Percentiles rank a stretch among this genome's conserved stretches.
Evolutionary conservation across 2,113 vertebrate genomes (phyloP).

Genomic region (Sardina pilchardus): DNA sequence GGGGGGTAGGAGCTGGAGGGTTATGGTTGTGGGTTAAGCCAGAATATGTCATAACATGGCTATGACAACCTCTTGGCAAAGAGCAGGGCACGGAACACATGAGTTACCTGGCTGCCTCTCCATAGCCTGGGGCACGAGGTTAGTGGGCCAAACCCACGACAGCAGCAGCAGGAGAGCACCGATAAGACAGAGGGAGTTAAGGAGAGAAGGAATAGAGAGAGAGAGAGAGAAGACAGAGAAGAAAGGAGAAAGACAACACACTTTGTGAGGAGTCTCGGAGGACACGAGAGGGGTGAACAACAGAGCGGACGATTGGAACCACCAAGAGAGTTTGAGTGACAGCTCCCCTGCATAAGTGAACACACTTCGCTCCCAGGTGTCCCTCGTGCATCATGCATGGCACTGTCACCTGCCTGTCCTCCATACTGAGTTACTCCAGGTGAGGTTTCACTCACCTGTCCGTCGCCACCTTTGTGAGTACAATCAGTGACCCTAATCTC

Average conservation of each 20-base stretch:
- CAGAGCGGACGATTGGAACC: neutral
- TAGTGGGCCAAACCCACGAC: neutral
- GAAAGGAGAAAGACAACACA: neutral
- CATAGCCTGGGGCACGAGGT: slow-evolving; percentile 24
- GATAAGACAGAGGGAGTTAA: neutral
- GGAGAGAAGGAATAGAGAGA: neutral
- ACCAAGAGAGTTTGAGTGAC: neutral
- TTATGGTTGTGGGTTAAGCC: neutral
- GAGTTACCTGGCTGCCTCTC: neutral
- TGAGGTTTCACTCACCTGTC: too few species aligned
- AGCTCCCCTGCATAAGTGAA: neutral
- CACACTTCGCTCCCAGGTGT: neutral
- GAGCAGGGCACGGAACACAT: neutral
- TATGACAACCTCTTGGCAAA: neutral
- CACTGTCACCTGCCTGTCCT: neutral
- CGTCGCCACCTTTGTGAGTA: neutral
- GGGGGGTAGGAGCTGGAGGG: neutral
- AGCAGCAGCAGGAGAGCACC: neutral
- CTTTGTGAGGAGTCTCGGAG: neutral
- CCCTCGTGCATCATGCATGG: neutral
- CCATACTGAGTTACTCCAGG: neutral
- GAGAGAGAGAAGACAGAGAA: neutral
- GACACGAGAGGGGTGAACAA: neutral
- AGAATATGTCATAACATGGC: neutral
- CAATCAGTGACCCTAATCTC: neutral